phyloP scores from a whole-genome alignment of 2,113 vertebrate species.

The Tragelaphus buxtoni region DNA sequence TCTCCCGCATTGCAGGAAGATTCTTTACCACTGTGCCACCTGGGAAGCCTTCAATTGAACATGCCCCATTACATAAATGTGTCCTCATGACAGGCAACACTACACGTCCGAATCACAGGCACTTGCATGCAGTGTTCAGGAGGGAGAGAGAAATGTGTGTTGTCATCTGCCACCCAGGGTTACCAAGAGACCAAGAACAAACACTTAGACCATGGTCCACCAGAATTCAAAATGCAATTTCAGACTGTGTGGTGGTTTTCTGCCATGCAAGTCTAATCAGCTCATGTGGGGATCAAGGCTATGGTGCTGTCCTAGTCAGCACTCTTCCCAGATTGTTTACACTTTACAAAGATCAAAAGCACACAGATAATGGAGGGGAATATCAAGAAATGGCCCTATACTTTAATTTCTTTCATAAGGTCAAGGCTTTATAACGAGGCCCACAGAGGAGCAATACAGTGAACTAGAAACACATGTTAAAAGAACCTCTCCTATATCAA shows the following conservation, averaged over 20 bases:
- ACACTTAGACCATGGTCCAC: accelerated
- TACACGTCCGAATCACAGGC: accelerated
- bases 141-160: background rate
- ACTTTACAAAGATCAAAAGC: conserved; percentile 33
- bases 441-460: conserved; percentile 34
- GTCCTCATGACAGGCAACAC: background rate
- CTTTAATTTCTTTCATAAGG: conserved; percentile 61
- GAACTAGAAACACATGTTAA: conserved; percentile 19
- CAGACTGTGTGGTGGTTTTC: background rate
- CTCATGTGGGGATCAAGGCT: background rate
- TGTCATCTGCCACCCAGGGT: background rate
- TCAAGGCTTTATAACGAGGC: conserved; percentile 49
- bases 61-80: background rate
- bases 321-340: conserved; percentile 19
- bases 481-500: conserved; percentile 34
- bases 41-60: background rate
- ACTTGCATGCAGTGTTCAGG: background rate
- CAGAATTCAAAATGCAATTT: background rate
- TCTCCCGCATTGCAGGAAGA: background rate
- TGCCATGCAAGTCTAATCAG: conserved; percentile 3
- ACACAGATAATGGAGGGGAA: background rate
- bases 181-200: background rate
- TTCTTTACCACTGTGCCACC: background rate
- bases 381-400: background rate
- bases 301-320: background rate